phyloP scores from a whole-genome alignment of 2,113 vertebrate genomes.

The Microcebus griseorufus region DNA sequence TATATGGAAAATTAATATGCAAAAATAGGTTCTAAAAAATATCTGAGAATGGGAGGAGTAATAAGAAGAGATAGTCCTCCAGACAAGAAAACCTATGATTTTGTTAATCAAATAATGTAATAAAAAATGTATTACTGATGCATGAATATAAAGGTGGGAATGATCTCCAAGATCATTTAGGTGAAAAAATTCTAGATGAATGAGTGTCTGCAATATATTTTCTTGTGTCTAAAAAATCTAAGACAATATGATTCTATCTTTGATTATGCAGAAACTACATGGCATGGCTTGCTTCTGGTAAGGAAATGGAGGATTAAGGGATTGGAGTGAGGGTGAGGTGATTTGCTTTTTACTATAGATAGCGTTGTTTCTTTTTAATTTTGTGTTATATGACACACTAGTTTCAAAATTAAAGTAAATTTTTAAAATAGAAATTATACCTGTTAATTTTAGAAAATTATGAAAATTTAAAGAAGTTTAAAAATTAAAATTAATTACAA shows the following conservation, averaged over 20 bases:
- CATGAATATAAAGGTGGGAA: background rate
- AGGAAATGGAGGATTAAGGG: background rate
- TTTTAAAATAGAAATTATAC: background rate
- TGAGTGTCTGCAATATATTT: background rate
- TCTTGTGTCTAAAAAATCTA: background rate
- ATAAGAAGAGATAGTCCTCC: background rate
- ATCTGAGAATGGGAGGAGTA: background rate
- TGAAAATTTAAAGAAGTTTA: background rate
- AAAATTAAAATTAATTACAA: background rate
- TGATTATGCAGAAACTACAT: background rate
- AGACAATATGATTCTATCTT: background rate
- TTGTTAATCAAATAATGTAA: background rate
- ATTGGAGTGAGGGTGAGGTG: background rate
- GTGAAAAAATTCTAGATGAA: background rate
- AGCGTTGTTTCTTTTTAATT: background rate
- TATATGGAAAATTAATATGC: background rate
- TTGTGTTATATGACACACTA: background rate
- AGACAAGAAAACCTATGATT: background rate
- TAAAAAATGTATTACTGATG: background rate
- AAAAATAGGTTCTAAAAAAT: background rate
- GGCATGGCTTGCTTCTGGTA: background rate
- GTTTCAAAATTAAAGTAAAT: background rate
- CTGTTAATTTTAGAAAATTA: background rate
- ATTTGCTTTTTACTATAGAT: background rate
- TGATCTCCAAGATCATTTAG: background rate